Conservation (phyloP, 1,140 invertebrate genomes). For the Drosophila nannoptera region DNA sequence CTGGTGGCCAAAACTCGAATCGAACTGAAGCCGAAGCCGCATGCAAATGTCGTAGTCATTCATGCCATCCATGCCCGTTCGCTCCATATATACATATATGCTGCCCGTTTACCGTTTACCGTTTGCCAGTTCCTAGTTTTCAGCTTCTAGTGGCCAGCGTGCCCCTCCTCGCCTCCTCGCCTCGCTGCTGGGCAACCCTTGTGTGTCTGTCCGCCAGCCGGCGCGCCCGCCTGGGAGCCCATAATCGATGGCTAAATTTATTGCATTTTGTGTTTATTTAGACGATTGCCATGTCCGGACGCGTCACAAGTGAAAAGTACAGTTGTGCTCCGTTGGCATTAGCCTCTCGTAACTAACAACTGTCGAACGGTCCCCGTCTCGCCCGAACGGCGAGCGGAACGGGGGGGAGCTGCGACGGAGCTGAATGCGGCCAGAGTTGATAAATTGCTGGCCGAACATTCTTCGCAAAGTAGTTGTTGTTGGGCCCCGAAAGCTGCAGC, state of each 20-base stretch:
- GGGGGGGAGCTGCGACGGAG: neutral
- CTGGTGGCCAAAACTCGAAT: constrained; percentile 13
- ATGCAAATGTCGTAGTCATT: constrained; percentile 26
- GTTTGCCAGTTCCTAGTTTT: constrained; percentile 21
- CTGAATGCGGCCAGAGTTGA: constrained; percentile 1
- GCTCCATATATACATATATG: neutral
- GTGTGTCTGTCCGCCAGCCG: constrained; percentile 51
- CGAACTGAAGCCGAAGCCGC: constrained; percentile 23
- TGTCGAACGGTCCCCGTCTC: no score
- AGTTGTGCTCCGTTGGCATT: constrained; percentile 49
- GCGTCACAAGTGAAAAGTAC: constrained; percentile 53
- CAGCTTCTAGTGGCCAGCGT: constrained; percentile 4
- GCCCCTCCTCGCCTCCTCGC: neutral
- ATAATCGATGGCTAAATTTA: constrained; percentile 74
- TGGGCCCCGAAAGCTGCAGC: constrained; percentile 2
- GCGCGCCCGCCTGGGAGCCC: constrained; percentile 41
- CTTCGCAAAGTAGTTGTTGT: constrained; percentile 25
- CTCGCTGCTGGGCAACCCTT: constrained; percentile 4
- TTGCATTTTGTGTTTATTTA: constrained; percentile 77
- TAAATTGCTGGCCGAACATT: constrained; percentile 36
- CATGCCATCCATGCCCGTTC: neutral
- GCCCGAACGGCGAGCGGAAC: no score
- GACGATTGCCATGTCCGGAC: constrained; percentile 62
- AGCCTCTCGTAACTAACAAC: constrained; percentile 27
- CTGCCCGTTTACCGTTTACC: neutral